Evolutionary conservation across 2,888 invertebrate genomes (phyloP), one percentile per base, ranked within the genome.

Genomic region (Plagodis dolabraria): DNA sequence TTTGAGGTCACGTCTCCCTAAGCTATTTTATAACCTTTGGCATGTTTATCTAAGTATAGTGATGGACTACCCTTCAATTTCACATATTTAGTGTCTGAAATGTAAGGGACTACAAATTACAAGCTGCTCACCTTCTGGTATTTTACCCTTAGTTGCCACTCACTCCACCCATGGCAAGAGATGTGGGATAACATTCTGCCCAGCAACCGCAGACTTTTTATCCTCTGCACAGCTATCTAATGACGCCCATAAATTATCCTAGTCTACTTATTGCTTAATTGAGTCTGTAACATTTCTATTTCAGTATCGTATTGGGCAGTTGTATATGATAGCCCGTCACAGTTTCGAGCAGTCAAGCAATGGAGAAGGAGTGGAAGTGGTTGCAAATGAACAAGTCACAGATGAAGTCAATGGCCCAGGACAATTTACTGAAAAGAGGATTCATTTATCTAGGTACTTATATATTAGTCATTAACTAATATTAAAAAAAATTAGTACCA

Each of bases 281-380:
- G 12, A 22, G 5, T 33, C 11, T 11, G 11, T 47, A 10, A 22
- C 10, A 12, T 38, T 6, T 48, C 22, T 48, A 7, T 93, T 94
- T 48, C 82, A 98, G 98, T 98, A 98, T 85, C 96, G 95, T 69
- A 95, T 98, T 71, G 98, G 98, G 0, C 98, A 98, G 83, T 93
- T 98, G 61, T 98, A 98, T 85, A 98, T 98, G 98, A 98, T 98
- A 76, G 98, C 98, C 2, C 95, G 98, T 52, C 98, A 98, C 82
- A 98, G 98, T 82, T 95, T 96, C 75, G 98, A 98, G 79, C 98
- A 98, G 80, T 97, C 98, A 0, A 96, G 96, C 67, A 95, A 96
- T 64, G 97, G 98, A 0, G 98, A 98, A 86, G 98, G 98, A 5
- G 98, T 98, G 0, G 98, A 98, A 83, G 98, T 98, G 0, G 94